Base-by-base conservation (phyloP, 2,888 invertebrate genomes). In the Laspeyria flexula region DNA sequence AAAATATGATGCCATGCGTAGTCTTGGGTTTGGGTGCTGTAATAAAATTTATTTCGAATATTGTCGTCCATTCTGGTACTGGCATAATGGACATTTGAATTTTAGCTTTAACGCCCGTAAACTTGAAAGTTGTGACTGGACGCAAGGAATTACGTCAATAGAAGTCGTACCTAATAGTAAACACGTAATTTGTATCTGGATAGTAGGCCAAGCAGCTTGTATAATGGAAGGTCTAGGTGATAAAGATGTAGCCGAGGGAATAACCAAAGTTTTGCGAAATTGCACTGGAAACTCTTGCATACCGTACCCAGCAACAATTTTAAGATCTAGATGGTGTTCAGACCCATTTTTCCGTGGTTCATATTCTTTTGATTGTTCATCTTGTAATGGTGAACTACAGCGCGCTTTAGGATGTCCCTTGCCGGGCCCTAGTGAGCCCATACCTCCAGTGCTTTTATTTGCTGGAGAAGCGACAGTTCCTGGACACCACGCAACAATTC, bases 381-480 rank as follows among this genome's bases (percentile, higher is more conserved):
- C 67, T 47, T 68, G 78, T 7, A 75, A 84, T 15, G 90, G 90
- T 1, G 46, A 71, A 1, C 76, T 77, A n/a, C 90, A 89, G 48
- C 73, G 81, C 46, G 93, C 94, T 0, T 73, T 96, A 42, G 94
- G 94, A 0, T 93, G 93, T 63, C 96, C 96, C 0, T 77, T 96
- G 29, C 95, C 95, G 10, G 92, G 93, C 0, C 94, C 94, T 27
- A 93, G 93, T 54, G 87, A 87, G 30, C 93, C 95, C 0, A 84
- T 94, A n/a, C 94, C 95, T 0, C 96, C 96, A 0, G 93, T 95
- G 37, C 82, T 97, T 30, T 79, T 97, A 38, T 97, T 97, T 75
- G 97, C 97, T 11, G 97, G 97, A 0, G 97, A 97, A 81, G 96
- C 96, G 0, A 96, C 96, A 0, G 95, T 95, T 25, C 93, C 95